These are phyloP conservation scores for Cariama cristata DNA, from an alignment of 2,113 vertebrate species.

Conservation along the genomic window DNA sequence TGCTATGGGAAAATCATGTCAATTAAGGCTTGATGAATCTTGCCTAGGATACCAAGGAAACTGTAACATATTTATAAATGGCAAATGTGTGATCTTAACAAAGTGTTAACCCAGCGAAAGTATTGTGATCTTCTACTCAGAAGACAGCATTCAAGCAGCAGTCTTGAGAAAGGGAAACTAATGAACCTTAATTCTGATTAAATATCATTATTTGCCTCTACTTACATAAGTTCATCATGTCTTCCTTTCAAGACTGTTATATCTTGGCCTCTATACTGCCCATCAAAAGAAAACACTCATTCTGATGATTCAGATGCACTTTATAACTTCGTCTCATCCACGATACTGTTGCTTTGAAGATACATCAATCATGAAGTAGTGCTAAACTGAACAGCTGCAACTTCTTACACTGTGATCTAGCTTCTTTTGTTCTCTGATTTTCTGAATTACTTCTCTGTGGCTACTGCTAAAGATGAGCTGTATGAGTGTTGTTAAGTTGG, in stretches of 20 bases:
- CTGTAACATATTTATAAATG: neutral
- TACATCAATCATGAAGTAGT: neutral
- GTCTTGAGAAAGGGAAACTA: neutral
- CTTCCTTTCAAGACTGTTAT: neutral
- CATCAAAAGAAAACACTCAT: neutral
- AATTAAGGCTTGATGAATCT: neutral
- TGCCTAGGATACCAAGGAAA: neutral
- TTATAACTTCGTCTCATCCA: conserved; percentile 1
- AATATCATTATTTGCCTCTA: neutral
- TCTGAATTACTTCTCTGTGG: neutral
- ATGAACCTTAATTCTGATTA: neutral
- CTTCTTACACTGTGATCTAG: neutral
- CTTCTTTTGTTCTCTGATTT: conserved; percentile 15
- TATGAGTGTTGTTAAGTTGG: neutral
- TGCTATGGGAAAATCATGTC: neutral
- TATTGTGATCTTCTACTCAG: neutral
- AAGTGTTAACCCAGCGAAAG: neutral
- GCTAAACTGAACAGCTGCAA: neutral
- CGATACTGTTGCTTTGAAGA: neutral
- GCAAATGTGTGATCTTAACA: neutral
- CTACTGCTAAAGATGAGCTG: neutral
- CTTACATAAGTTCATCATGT: neutral
- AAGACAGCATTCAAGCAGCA: neutral
- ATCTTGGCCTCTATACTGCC: neutral
- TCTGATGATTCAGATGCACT: conserved; percentile 41